These are phyloP conservation scores for Casuarius casuarius DNA, from an alignment of 2,113 vertebrate genomes.

Conservation along the genomic window DNA sequence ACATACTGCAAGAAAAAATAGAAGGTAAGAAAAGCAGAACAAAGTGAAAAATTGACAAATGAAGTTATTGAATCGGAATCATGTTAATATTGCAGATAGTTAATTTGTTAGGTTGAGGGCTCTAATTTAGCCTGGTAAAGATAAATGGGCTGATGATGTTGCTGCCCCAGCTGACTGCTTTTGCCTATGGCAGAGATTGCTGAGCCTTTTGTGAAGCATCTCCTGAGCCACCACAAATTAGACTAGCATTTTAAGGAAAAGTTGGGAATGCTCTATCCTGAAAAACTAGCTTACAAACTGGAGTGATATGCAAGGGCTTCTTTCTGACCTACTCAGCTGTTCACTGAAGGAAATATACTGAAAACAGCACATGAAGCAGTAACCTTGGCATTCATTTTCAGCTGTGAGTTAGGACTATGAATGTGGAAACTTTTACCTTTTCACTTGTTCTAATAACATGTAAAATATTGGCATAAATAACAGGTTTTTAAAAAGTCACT, in stretches of 20 bases:
- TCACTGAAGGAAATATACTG: background rate
- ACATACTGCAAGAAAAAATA: conserved; percentile 84
- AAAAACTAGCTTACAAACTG: background rate
- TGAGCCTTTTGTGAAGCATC: background rate
- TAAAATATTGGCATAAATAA: background rate
- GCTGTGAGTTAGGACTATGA: background rate
- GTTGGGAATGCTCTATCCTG: background rate
- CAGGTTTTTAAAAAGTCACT: background rate
- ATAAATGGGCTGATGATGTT: background rate
- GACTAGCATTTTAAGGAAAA: background rate
- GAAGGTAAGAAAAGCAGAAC: conserved; percentile 79
- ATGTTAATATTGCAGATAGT: background rate
- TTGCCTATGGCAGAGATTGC: background rate
- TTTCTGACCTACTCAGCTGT: background rate
- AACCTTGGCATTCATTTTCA: background rate
- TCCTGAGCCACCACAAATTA: background rate
- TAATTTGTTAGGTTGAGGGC: background rate
- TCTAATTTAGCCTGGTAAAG: background rate
- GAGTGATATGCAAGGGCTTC: background rate
- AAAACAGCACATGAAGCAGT: background rate
- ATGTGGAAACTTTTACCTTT: background rate
- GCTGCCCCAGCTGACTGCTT: background rate
- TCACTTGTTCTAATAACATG: background rate
- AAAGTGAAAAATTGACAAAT: background rate
- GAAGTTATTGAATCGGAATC: background rate